These are phyloP conservation scores for Todiramphus chloris DNA, from an alignment of 2,113 vertebrate species.

Conservation along the genomic window DNA sequence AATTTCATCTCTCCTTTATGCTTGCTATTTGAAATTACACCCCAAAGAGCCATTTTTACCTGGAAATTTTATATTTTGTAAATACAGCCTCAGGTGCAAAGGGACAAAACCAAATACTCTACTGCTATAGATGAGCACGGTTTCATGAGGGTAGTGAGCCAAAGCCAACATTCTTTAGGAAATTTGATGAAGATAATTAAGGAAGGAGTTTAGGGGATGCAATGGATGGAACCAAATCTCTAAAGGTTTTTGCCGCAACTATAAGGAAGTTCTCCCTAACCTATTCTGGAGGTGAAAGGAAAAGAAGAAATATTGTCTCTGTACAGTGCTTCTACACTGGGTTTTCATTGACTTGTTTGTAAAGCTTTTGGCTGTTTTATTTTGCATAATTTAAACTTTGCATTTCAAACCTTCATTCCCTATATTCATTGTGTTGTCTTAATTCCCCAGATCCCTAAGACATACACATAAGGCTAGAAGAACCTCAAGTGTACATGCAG, in stretches of 20 bases:
- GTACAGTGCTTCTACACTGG: not conserved
- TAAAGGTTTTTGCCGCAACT: not conserved
- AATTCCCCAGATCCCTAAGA: not conserved
- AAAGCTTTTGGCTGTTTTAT: not conserved
- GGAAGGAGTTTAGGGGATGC: fast-evolving
- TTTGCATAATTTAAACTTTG: not conserved
- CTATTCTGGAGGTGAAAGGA: fast-evolving
- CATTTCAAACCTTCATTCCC: not conserved
- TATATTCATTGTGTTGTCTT: not conserved
- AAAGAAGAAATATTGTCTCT: not conserved
- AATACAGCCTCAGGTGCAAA: not conserved
- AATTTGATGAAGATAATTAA: not conserved
- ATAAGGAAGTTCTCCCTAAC: not conserved
- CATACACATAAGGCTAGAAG: not conserved
- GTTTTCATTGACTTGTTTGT: not conserved
- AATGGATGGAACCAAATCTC: not conserved
- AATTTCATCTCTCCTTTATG: not conserved
- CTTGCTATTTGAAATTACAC: not conserved
- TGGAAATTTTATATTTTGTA: not conserved
- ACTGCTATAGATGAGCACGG: not conserved
- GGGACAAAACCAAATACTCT: not conserved
- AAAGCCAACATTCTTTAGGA: not conserved
- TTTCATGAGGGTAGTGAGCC: not conserved
- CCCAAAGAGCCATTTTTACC: not conserved
- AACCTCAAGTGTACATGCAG: not conserved